Conservation (phyloP, 2,888 invertebrate genomes). For the Rugalucina vietnamica region DNA sequence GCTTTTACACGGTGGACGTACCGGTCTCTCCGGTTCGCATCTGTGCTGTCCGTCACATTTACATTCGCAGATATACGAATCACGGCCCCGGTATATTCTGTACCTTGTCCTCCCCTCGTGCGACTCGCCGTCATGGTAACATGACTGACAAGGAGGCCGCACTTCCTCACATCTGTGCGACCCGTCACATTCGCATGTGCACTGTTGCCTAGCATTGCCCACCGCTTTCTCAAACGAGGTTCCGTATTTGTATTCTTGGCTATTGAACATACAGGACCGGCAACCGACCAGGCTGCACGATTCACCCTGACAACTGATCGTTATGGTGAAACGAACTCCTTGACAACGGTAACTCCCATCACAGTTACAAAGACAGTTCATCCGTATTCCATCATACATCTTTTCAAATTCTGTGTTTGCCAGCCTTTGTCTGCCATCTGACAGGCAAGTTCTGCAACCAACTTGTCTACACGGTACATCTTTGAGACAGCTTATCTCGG, state of each 20-base stretch:
- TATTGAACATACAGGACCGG: slow-evolving; percentile 56
- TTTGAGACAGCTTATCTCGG: slow-evolving; percentile 41
- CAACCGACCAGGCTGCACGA: slow-evolving; percentile 55
- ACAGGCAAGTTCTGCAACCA: slow-evolving; percentile 69
- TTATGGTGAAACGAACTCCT: slow-evolving; percentile 55
- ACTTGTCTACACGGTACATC: slow-evolving; percentile 35
- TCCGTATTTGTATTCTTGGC: slow-evolving; percentile 36
- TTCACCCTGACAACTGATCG: slow-evolving; percentile 43
- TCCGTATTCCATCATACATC: slow-evolving; percentile 45
- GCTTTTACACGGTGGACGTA: slow-evolving; percentile 29
- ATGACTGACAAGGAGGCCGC: slow-evolving; percentile 48
- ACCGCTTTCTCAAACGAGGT: slow-evolving; percentile 35
- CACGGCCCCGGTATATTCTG: slow-evolving; percentile 43
- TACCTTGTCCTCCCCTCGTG: slow-evolving; percentile 54
- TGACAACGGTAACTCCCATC: slow-evolving; percentile 77
- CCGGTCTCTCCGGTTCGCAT: slow-evolving; percentile 27
- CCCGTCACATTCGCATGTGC: slow-evolving; percentile 77
- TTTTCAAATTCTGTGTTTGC: slow-evolving; percentile 70
- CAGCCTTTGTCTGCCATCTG: slow-evolving; percentile 62
- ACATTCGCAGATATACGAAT: slow-evolving; percentile 50
- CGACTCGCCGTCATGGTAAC: slow-evolving; percentile 53
- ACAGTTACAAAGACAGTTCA: slow-evolving; percentile 67
- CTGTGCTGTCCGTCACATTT: slow-evolving; percentile 40
- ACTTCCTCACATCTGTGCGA: slow-evolving; percentile 12
- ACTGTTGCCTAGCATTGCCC: slow-evolving; percentile 33